A percentile compares a stretch with the other conserved stretches of the same genome.
Conservation (phyloP, 2,113 vertebrate genomes). For the Ceyx margarethae region DNA sequence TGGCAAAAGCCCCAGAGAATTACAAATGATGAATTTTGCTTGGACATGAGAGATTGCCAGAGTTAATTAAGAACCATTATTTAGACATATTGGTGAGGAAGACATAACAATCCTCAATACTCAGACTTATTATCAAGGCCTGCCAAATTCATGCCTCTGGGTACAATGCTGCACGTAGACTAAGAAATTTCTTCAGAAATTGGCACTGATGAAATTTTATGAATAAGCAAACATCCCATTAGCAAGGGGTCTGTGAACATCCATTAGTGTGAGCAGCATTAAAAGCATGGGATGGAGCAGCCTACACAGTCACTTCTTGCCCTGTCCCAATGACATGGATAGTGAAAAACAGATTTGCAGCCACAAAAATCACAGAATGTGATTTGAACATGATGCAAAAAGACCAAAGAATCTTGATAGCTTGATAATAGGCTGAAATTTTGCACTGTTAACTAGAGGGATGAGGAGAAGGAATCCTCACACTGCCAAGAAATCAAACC, state of each 20-base stretch:
- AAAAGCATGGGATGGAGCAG: conserved; percentile 12
- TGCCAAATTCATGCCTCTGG: conserved; percentile 52
- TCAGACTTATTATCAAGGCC: conserved; percentile 36
- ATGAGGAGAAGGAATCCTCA: neutral
- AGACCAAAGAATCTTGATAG: neutral
- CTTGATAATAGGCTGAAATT: conserved; percentile 28
- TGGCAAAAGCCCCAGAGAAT: conserved; percentile 46
- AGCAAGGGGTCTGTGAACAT: conserved; percentile 33
- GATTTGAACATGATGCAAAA: neutral
- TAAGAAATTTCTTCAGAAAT: conserved; percentile 32
- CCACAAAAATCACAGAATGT: neutral
- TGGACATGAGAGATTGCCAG: conserved; percentile 43
- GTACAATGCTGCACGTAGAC: conserved; percentile 26
- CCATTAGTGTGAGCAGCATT: conserved; percentile 20
- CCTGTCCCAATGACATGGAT: neutral
- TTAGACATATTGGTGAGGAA: conserved; percentile 49
- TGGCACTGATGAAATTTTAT: conserved; percentile 39
- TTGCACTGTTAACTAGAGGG: neutral
- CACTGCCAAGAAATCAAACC: conserved; percentile 29
- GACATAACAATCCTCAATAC: conserved; percentile 44
- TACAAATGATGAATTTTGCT: conserved; percentile 45
- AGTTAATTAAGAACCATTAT: conserved; percentile 59
- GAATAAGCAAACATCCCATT: conserved; percentile 52
- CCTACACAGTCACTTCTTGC: neutral
- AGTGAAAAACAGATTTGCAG: conserved; percentile 15